phyloP scores from a whole-genome alignment of 1,140 invertebrate genomes.

The Meloidogyne chitwoodi region DNA sequence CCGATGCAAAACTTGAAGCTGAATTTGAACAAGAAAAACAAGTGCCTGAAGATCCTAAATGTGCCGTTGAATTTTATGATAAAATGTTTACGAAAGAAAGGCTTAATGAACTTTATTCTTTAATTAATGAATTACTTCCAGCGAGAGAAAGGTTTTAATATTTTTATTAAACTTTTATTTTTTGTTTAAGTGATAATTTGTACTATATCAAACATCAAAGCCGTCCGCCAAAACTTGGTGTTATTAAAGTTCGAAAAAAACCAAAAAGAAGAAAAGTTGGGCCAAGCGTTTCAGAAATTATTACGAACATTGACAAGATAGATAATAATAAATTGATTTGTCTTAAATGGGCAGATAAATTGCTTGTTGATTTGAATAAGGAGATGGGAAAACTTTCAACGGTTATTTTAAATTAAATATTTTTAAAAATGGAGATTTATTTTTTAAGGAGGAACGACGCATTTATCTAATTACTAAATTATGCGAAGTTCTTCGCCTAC shows the following conservation, averaged over 20 bases:
- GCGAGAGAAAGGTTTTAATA: neutral
- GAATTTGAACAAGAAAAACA: slow-evolving; percentile 22
- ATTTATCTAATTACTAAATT: neutral
- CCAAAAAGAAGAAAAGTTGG: neutral
- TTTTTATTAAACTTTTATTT: neutral
- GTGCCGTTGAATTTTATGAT: slow-evolving; percentile 11
- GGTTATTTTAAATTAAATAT: neutral
- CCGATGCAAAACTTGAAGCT: slow-evolving; percentile 11
- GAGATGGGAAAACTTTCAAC: neutral
- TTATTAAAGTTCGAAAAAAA: neutral
- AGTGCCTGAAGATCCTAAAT: slow-evolving; percentile 9
- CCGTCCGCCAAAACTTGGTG: neutral
- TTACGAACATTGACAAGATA: neutral
- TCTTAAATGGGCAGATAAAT: slow-evolving; percentile 11
- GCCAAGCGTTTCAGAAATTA: neutral
- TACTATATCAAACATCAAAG: slow-evolving; percentile 3
- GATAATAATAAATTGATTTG: neutral
- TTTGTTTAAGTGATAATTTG: neutral
- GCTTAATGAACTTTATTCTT: neutral
- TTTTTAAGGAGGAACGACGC: neutral
- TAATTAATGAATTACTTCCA: slow-evolving; percentile 15
- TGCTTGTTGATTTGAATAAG: slow-evolving; percentile 6
- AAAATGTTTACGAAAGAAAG: slow-evolving; percentile 20
- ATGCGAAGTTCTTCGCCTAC: neutral
- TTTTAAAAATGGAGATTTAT: neutral